Conservation (phyloP, 2,888 invertebrate genomes). For the Lepeophtheirus nordmannii region DNA sequence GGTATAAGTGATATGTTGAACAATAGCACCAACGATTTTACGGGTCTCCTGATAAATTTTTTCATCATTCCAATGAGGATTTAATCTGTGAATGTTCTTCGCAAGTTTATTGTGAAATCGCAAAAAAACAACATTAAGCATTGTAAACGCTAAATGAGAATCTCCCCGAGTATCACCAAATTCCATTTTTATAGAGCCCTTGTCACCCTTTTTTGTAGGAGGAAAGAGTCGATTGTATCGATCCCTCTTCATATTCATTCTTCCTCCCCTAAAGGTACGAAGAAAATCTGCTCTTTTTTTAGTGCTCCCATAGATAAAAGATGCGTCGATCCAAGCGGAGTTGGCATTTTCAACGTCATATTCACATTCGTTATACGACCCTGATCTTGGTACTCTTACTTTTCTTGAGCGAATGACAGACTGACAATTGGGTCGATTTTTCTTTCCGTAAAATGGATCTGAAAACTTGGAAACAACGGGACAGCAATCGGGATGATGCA, state of each 20-base stretch:
- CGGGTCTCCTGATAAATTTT: constrained; percentile 21
- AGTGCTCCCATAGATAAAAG: constrained; percentile 8
- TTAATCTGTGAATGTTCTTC: not conserved
- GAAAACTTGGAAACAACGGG: not conserved
- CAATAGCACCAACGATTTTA: constrained; percentile 8
- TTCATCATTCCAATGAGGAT: constrained; percentile 16
- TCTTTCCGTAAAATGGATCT: constrained; percentile 5
- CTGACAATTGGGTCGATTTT: constrained; percentile 5
- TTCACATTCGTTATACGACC: not conserved
- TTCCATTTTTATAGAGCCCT: constrained; percentile 7
- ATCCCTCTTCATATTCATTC: not conserved
- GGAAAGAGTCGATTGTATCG: not conserved
- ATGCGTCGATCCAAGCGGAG: constrained; percentile 13
- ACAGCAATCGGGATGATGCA: constrained; percentile 13
- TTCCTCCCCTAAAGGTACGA: constrained; percentile 3
- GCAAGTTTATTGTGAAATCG: constrained; percentile 17
- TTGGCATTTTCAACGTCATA: constrained; percentile 17
- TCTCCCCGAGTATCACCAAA: constrained; percentile 17
- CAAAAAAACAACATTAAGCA: constrained; percentile 10
- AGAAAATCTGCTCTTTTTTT: not conserved
- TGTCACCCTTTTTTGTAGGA: not conserved
- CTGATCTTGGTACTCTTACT: not conserved
- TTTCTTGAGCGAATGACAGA: constrained; percentile 8
- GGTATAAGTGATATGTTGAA: constrained; percentile 18
- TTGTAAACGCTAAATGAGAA: constrained; percentile 6